Conservation (phyloP, 2,797 vertebrate genomes). For the Enteromius afrohamiltoni region DNA sequence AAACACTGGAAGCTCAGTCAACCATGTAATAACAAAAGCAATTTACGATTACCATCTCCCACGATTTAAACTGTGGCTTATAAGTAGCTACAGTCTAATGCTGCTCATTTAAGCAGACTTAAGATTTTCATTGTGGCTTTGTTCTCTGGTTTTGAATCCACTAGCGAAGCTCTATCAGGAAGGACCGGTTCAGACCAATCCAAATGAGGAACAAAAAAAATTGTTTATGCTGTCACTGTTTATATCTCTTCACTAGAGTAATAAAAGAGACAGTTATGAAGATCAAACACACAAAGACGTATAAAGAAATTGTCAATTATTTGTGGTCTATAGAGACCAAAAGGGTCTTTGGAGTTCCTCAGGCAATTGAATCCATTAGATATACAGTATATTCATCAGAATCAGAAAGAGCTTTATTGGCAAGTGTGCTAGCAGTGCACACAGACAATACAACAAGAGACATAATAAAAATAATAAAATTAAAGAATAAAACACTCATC, state of each 20-base stretch:
- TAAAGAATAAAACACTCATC: neutral
- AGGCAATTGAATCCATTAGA: constrained; percentile 9
- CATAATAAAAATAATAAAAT: neutral
- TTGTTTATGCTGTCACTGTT: neutral
- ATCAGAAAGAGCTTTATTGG: neutral
- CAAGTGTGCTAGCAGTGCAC: neutral
- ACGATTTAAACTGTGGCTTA: neutral
- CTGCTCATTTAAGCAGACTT: constrained; percentile 6
- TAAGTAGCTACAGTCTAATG: constrained; percentile 10
- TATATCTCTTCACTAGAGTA: neutral
- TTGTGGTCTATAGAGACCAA: neutral
- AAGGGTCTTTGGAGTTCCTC: neutral
- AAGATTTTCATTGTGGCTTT: neutral
- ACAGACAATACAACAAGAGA: neutral
- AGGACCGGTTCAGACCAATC: neutral
- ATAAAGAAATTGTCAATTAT: neutral
- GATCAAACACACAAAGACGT: neutral
- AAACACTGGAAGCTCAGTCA: neutral
- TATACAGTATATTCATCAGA: neutral
- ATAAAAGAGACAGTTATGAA: neutral
- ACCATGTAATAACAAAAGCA: constrained; percentile 2
- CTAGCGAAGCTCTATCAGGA: neutral
- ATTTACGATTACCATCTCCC: constrained; percentile 1
- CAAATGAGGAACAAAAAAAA: neutral
- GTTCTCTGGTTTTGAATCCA: neutral